phyloP scores from a whole-genome alignment of 2,888 invertebrate genomes.

The Acanthoscelides obtectus region DNA sequence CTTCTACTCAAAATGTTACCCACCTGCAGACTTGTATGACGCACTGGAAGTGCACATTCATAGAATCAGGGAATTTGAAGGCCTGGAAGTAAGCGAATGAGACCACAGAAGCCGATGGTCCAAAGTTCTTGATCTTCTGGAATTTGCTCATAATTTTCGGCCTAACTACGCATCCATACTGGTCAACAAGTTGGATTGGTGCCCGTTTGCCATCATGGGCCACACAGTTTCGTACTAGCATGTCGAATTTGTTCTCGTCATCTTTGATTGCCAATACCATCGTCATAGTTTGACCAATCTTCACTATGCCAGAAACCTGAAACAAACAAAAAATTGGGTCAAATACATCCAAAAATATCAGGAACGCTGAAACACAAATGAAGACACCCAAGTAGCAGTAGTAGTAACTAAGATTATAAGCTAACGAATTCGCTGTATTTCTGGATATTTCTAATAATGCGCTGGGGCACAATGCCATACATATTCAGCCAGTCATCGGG shows the following conservation, averaged over 20 bases:
- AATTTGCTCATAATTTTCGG: slow-evolving; percentile 94
- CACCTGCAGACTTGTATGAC: slow-evolving; percentile 83
- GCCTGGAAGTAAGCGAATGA: slow-evolving; percentile 96
- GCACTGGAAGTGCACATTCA: slow-evolving; percentile 97
- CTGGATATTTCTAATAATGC: too few relatives aligned
- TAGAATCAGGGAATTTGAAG: slow-evolving; percentile 94
- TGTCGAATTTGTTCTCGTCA: slow-evolving; percentile 93
- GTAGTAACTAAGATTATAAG: too few relatives aligned
- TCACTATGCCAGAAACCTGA: slow-evolving; percentile 79
- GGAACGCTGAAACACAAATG: too few relatives aligned
- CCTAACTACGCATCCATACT: slow-evolving; percentile 87
- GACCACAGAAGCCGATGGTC: slow-evolving; percentile 88
- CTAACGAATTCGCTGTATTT: too few relatives aligned
- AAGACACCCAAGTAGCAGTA: too few relatives aligned
- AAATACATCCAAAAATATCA: too few relatives aligned
- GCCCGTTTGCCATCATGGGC: slow-evolving; percentile 92
- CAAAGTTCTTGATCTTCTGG: slow-evolving; percentile 94
- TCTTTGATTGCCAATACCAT: slow-evolving; percentile 95
- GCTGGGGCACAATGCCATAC: too few relatives aligned
- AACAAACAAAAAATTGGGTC: too few relatives aligned
- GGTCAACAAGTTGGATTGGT: slow-evolving; percentile 89
- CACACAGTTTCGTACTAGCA: slow-evolving; percentile 90
- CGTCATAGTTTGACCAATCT: slow-evolving; percentile 95
- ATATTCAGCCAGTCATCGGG: too few relatives aligned
- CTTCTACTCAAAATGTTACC: neutral